Conservation (phyloP, 2,888 invertebrate genomes). For the Tyria jacobaeae region DNA sequence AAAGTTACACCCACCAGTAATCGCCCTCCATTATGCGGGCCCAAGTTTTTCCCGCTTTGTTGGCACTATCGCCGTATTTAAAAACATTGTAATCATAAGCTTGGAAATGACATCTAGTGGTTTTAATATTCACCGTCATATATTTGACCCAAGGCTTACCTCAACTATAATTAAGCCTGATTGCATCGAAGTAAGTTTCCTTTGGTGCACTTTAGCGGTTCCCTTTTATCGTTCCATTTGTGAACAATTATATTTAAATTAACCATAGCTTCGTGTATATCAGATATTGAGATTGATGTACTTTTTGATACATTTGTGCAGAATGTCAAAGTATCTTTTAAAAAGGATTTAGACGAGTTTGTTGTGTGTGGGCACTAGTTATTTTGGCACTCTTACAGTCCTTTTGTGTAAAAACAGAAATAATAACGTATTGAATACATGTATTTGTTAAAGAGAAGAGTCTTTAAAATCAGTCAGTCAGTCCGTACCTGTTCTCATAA, state of each 20-base stretch:
- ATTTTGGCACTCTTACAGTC: too few species aligned
- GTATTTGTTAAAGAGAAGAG: too few species aligned
- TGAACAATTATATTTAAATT: conserved; percentile 51
- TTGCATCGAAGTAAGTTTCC: conserved; percentile 20
- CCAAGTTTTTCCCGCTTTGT: not conserved
- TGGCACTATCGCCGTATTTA: not conserved
- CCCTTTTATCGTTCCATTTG: conserved; percentile 43
- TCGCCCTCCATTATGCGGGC: not conserved
- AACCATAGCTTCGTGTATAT: conserved; percentile 30
- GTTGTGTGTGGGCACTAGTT: not conserved
- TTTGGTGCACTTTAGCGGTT: conserved; percentile 24
- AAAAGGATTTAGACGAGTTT: conserved; percentile 33
- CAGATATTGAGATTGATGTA: conserved; percentile 49
- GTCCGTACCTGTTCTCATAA: too few species aligned
- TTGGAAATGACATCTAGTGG: conserved; percentile 4
- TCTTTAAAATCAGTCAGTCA: too few species aligned
- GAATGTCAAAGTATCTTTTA: conserved; percentile 16
- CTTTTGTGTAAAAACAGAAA: too few species aligned
- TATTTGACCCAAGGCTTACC: conserved; percentile 31
- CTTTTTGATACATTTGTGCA: conserved; percentile 25
- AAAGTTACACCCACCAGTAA: not conserved
- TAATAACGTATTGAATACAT: too few species aligned
- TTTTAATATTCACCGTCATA: conserved; percentile 37
- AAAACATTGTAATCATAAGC: not conserved
- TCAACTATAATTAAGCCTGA: conserved; percentile 34